A percentile compares a stretch with the other conserved stretches of the same genome.
Evolutionary conservation across 2,888 invertebrate species (phyloP).

Genomic region (Amblyjoppa fuscipennis): DNA sequence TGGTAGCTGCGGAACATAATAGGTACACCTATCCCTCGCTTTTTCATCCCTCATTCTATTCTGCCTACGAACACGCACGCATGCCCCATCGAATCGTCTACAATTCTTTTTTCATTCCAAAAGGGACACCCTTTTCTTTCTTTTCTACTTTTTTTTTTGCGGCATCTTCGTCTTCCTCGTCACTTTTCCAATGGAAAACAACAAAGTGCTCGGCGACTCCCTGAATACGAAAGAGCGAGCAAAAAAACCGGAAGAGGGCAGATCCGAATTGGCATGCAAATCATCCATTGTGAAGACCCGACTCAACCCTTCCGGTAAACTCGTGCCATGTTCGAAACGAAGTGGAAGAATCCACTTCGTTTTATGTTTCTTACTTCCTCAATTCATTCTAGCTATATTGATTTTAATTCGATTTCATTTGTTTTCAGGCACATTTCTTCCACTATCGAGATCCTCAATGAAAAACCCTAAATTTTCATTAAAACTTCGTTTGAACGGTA

Average conservation of each 20-base stretch:
- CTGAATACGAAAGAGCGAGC: slow-evolving; percentile 13
- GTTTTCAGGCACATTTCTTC: neutral
- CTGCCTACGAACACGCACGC: slow-evolving; percentile 24
- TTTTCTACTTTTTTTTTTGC: slow-evolving; percentile 14
- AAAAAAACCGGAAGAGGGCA: slow-evolving; percentile 54
- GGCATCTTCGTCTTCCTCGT: slow-evolving; percentile 33
- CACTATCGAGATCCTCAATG: neutral
- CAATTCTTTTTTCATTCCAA: slow-evolving; percentile 35
- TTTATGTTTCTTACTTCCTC: slow-evolving; percentile 11
- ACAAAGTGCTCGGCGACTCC: neutral
- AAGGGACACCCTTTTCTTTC: slow-evolving; percentile 31
- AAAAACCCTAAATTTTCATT: no score
- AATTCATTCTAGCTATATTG: neutral
- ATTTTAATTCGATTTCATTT: neutral
- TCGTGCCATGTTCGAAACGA: neutral
- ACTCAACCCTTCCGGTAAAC: slow-evolving; percentile 43
- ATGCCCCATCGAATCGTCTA: neutral
- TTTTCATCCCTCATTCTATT: slow-evolving; percentile 54
- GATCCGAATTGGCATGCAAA: slow-evolving; percentile 66
- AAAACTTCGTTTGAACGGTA: no score
- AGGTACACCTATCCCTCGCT: slow-evolving; percentile 21
- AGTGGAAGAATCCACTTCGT: neutral
- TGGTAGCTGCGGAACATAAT: slow-evolving; percentile 21
- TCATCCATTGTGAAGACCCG: slow-evolving; percentile 56
- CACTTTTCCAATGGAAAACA: slow-evolving; percentile 38